Evolutionary conservation across 2,888 invertebrate genomes (phyloP).

Genomic region (Cheilosia urbana): DNA sequence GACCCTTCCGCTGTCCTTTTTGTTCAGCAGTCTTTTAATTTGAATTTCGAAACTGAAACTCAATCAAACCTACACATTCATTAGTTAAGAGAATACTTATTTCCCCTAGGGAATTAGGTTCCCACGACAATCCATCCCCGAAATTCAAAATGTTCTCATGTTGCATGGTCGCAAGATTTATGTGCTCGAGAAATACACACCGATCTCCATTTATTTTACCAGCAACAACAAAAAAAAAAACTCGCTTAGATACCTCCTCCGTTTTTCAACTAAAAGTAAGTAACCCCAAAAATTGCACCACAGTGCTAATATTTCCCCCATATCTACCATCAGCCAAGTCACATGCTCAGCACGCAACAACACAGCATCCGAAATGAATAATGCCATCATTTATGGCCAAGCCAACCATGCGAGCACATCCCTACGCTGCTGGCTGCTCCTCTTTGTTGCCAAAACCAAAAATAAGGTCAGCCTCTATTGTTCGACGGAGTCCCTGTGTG

Average conservation of each 20-base stretch:
- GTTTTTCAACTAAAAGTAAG: conserved; percentile 41
- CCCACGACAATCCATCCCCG: not conserved
- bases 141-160: not conserved
- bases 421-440: conserved; percentile 58
- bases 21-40: no score
- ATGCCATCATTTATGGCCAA: conserved; percentile 71
- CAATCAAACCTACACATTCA: no score
- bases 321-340: conserved; percentile 6
- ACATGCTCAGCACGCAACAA: conserved; percentile 38
- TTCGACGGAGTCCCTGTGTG: conserved; percentile 54
- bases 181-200: not conserved
- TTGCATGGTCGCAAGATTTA: conserved; percentile 14
- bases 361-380: conserved; percentile 67
- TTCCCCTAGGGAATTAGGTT: no score
- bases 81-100: no score
- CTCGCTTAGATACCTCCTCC: conserved; percentile 13
- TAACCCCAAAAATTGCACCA: conserved; percentile 34
- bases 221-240: conserved; percentile 1
- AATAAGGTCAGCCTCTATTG: conserved; percentile 71
- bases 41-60: no score
- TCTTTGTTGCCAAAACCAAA: conserved; percentile 55
- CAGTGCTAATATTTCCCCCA: conserved; percentile 42
- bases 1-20: no score
- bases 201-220: conserved; percentile 5
- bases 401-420: conserved; percentile 54